Percentiles rank a stretch among this genome's conserved stretches.
Evolutionary conservation across 2,888 invertebrate genomes (phyloP).

Genomic region (Drosophila yooni): DNA sequence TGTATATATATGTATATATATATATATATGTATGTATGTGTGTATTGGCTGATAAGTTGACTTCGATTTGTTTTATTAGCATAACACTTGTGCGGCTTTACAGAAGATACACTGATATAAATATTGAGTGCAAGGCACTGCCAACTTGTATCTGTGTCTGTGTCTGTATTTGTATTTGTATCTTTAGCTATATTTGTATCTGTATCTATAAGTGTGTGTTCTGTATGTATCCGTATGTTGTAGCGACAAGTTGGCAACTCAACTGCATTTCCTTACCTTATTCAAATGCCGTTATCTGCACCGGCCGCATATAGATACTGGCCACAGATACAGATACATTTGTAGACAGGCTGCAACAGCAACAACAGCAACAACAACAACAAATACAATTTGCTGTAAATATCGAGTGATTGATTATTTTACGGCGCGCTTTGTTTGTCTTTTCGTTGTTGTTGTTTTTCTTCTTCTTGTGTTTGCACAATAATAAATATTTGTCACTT

Average conservation of each 20-base stretch:
- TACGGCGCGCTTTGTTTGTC: conserved; percentile 46
- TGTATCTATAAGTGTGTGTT: conserved; percentile 9
- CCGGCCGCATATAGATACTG: conserved; percentile 16
- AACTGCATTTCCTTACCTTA: conserved; percentile 72
- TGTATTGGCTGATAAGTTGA: conserved; percentile 58
- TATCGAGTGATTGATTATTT: conserved; percentile 79
- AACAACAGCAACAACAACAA: background rate
- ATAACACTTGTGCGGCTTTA: conserved; percentile 77
- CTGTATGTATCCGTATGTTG: conserved; percentile 21
- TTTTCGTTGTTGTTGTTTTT: background rate
- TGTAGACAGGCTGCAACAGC: conserved; percentile 11
- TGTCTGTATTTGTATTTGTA: conserved; percentile 5
- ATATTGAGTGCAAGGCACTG: conserved; percentile 40
- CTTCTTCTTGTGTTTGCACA: conserved; percentile 44
- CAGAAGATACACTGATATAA: conserved; percentile 35
- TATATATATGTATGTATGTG: conserved; percentile 15
- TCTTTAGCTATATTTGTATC: conserved; percentile 7
- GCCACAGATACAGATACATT: conserved; percentile 43
- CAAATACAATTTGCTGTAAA: conserved; percentile 69
- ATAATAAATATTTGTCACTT: conserved; percentile 74
- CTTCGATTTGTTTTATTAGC: conserved; percentile 80
- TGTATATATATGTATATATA: conserved; percentile 26
- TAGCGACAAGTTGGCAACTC: conserved; percentile 53
- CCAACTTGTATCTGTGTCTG: conserved; percentile 18
- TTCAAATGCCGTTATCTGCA: conserved; percentile 75